These are phyloP conservation scores for Microplitis manilae DNA, from an alignment of 2,888 invertebrate genomes.

Conservation along the genomic window DNA sequence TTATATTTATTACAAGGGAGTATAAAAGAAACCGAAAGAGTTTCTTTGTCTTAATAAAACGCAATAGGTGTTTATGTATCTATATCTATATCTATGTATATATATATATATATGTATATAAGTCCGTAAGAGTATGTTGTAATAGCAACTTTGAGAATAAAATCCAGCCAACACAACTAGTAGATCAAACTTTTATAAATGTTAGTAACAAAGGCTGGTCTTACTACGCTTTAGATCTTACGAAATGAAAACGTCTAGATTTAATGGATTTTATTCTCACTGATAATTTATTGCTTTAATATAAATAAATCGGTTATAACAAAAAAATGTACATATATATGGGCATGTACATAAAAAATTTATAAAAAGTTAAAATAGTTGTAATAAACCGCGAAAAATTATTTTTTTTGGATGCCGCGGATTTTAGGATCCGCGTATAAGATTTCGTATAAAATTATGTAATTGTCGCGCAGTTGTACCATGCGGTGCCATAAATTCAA, in stretches of 20 bases:
- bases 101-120: background rate
- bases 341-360: too few relatives aligned
- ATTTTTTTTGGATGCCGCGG: conserved; percentile 27
- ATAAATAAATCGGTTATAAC: too few relatives aligned
- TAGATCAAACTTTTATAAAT: too few relatives aligned
- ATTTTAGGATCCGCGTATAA: conserved; percentile 55
- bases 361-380: too few relatives aligned
- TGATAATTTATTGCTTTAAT: too few relatives aligned
- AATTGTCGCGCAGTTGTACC: conserved; percentile 64
- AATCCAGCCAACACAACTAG: background rate
- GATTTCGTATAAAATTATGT: conserved; percentile 62
- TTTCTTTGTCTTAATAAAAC: background rate
- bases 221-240: too few relatives aligned
- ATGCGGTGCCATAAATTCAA: conserved; percentile 63
- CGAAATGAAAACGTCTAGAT: too few relatives aligned
- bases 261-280: too few relatives aligned
- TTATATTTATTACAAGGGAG: background rate
- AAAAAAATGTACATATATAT: too few relatives aligned
- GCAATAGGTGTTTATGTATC: background rate
- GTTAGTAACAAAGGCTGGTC: too few relatives aligned
- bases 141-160: background rate
- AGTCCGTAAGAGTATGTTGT: background rate
- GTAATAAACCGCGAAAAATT: too few relatives aligned
- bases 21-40: background rate
- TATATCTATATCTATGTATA: background rate